Conservation (phyloP, 2,113 vertebrate genomes). For the Rhynchopsitta pachyrhyncha region DNA sequence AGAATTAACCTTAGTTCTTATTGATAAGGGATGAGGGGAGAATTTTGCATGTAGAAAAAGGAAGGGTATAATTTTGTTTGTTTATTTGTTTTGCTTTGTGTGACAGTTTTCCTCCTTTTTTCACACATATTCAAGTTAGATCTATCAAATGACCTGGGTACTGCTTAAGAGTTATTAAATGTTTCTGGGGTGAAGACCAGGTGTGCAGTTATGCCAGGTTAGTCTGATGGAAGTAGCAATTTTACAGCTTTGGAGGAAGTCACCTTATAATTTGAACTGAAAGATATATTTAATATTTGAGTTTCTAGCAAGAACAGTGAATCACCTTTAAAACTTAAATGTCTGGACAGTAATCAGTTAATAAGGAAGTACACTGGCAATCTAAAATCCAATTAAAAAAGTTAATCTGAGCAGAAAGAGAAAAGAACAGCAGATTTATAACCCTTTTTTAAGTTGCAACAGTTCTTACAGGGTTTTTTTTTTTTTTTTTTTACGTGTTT, state of each 20-base stretch:
- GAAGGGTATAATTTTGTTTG: not conserved
- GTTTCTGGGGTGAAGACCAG: not conserved
- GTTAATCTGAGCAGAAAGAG: not conserved
- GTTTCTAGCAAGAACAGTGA: not conserved
- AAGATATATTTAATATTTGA: not conserved
- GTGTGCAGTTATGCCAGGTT: not conserved
- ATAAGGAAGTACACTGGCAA: not conserved
- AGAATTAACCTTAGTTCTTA: accelerated
- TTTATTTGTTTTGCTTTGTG: not conserved
- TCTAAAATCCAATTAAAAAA: not conserved
- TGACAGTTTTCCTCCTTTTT: not conserved
- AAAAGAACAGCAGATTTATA: not conserved
- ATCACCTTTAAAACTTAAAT: not conserved
- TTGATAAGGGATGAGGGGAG: not conserved
- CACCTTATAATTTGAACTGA: not conserved
- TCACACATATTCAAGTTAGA: not conserved
- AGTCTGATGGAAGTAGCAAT: not conserved
- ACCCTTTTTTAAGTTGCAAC: not conserved
- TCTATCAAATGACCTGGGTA: not conserved
- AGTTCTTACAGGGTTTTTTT: not conserved
- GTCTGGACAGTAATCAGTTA: not conserved
- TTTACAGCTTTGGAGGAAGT: not conserved
- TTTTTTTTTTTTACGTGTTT: not conserved
- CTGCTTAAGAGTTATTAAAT: not conserved
- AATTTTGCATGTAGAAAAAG: not conserved